Conservation (phyloP, 2,113 vertebrate species). For the Bufo bufo region DNA sequence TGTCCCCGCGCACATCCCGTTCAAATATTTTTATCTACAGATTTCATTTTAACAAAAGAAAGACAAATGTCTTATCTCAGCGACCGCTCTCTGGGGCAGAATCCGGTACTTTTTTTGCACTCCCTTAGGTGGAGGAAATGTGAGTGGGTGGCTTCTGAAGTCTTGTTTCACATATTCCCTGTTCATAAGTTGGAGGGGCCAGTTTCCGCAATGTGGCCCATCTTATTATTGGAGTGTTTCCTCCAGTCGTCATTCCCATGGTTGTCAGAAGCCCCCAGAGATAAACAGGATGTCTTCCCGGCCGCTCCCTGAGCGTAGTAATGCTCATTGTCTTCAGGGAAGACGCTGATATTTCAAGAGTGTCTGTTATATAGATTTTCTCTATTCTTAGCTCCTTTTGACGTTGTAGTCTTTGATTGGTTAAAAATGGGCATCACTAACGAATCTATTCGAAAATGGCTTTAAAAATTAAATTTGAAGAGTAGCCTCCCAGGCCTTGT, state of each 20-base stretch:
- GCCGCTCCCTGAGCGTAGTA: constrained; percentile 1
- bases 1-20: neutral
- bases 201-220: constrained; percentile 29
- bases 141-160: constrained; percentile 28
- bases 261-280: constrained; percentile 25
- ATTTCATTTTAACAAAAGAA: constrained; percentile 28
- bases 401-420: neutral
- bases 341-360: constrained; percentile 22
- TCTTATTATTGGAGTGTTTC: constrained; percentile 51
- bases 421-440: neutral
- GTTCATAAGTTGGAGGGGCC: constrained; percentile 6
- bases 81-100: neutral
- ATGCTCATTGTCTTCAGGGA: constrained; percentile 12
- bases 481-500: too few species aligned
- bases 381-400: constrained; percentile 19
- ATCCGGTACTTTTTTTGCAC: constrained; percentile 32
- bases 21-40: neutral
- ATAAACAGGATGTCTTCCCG: constrained; percentile 55
- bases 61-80: constrained; percentile 25
- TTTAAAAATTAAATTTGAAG: neutral
- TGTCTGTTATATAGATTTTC: neutral
- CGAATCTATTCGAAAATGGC: neutral
- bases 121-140: constrained; percentile 39
- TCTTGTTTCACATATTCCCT: constrained; percentile 13
- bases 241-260: constrained; percentile 53